Conservation (phyloP, 2,113 vertebrate genomes). For the Rhinolophus ferrumequinum region DNA sequence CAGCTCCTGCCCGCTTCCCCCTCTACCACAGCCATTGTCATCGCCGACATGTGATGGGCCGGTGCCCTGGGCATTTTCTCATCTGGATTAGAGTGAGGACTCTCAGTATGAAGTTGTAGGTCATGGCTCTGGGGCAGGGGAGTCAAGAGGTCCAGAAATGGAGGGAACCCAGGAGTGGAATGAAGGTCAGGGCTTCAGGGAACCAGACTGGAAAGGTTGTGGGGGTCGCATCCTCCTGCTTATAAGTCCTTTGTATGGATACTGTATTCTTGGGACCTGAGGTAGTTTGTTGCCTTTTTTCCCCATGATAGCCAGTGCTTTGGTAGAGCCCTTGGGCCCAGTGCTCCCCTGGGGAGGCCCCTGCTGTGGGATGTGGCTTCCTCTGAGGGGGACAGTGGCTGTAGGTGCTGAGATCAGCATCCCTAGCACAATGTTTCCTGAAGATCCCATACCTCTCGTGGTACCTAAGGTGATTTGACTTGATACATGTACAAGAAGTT, state of each 20-base stretch:
- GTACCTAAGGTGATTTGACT: not conserved
- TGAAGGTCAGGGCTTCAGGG: not conserved
- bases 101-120: not conserved
- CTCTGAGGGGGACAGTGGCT: not conserved
- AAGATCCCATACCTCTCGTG: not conserved
- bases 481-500: not conserved
- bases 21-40: fast-evolving
- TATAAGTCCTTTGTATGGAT: not conserved
- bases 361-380: not conserved
- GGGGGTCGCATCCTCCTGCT: not conserved
- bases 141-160: not conserved
- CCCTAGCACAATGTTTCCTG: not conserved
- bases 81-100: not conserved
- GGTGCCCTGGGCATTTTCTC: not conserved
- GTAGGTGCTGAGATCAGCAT: not conserved
- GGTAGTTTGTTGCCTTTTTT: not conserved
- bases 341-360: not conserved
- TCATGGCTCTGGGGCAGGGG: not conserved
- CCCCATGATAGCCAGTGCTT: not conserved
- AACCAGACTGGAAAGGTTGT: not conserved
- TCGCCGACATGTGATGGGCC: not conserved
- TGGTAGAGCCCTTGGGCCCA: not conserved
- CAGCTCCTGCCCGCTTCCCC: not conserved
- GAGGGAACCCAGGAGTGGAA: not conserved
- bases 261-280: not conserved